Base-by-base conservation (phyloP, 2,888 invertebrate species). In the Apotomis capreana region DNA sequence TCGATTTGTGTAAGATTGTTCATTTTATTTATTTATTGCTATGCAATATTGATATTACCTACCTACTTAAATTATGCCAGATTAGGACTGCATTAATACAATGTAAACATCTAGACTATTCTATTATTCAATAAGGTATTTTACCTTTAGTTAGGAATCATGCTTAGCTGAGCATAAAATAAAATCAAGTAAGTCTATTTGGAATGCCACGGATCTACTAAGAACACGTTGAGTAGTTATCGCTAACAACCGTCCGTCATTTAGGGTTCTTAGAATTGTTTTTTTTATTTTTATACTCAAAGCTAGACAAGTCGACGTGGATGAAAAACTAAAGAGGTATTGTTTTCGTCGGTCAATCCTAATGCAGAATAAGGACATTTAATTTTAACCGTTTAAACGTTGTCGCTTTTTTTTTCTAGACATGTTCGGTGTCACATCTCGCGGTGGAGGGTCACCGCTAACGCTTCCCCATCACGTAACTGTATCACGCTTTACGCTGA, bases 401-500 rank as follows among this genome's bases (percentile, higher is more conserved):
- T 10, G 36, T 5, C 26, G 4, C 5, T 10, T 55, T 55, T 9
- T 55, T 26, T 6, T 55, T 55, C 10, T 5, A 55, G 26, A 12
- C 26, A 36, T 12, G 26, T 4, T 55, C 26, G 37, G 12, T 26
- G 1, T 26, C n/a, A 8, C 49, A 6, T 8, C 49, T 44, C 13
- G 64, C 26, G 40, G 15, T 10, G 15, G 54, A 65, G 64, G 37
- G 64, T 65, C 65, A 46, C 65, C 55, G 36, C 65, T 65, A 65
- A 65, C 65, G 60, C 67, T 55, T 55, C 55, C 37, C 78, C 78
- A 76, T 75, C 78, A 75, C 74, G 74, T 87, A 87, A 87, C 88
- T 87, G 88, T 88, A 83, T 78, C 77, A 76, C 75, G 79, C 77
- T 80, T 77, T 81, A 83, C 79, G 81, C 81, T 85, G 84, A 85